Conservation (phyloP, 1,140 invertebrate species). For the Pseudachorutes palmiensis region DNA sequence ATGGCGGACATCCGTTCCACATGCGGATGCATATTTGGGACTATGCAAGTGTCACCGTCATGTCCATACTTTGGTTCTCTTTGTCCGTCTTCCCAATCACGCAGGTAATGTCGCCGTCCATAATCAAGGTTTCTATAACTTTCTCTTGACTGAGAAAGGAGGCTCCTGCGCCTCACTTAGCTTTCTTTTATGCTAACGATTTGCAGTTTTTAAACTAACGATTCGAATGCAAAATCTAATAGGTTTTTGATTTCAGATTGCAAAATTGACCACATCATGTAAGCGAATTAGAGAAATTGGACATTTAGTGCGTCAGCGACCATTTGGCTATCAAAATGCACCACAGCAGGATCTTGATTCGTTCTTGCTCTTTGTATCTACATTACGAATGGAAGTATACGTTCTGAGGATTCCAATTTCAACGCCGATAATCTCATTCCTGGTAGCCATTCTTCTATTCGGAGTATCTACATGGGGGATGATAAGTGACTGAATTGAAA, state of each 20-base stretch:
- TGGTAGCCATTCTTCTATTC: constrained; percentile 6
- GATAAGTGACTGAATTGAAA: neutral
- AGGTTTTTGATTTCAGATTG: constrained; percentile 50
- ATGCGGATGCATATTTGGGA: constrained; percentile 47
- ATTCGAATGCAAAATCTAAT: no score
- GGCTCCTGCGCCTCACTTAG: neutral
- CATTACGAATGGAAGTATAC: constrained; percentile 61
- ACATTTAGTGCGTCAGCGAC: constrained; percentile 64
- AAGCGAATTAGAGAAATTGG: constrained; percentile 59
- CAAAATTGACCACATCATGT: constrained; percentile 65
- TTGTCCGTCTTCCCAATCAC: constrained; percentile 60
- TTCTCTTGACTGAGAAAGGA: neutral
- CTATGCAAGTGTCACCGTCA: constrained; percentile 51
- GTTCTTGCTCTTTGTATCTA: constrained; percentile 65
- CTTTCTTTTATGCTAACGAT: no score
- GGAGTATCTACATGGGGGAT: neutral
- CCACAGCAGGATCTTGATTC: constrained; percentile 63
- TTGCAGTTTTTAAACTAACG: no score
- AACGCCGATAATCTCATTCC: neutral
- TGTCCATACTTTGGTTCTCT: constrained; percentile 58
- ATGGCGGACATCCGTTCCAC: constrained; percentile 50
- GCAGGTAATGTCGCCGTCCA: constrained; percentile 49
- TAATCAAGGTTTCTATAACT: neutral
- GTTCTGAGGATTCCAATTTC: constrained; percentile 59
- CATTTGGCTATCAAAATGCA: constrained; percentile 67